phyloP scores from a whole-genome alignment of 1,140 invertebrate genomes.

The Meloidogyne hapla region DNA sequence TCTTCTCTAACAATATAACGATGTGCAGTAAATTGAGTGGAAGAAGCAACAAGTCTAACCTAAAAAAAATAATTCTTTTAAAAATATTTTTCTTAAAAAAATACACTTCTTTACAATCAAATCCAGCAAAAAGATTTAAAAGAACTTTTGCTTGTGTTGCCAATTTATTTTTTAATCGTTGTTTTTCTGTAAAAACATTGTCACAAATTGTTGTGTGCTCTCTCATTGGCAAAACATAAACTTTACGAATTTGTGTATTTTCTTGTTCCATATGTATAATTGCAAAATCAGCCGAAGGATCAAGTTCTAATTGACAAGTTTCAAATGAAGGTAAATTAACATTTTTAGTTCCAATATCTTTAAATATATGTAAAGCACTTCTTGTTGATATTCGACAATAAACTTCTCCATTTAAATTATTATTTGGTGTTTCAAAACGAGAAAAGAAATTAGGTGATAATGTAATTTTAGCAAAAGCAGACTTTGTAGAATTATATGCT shows the following conservation, averaged over 20 bases:
- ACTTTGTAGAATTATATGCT: slow-evolving; percentile 18
- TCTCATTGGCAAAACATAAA: slow-evolving; percentile 22
- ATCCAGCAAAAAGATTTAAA: background rate
- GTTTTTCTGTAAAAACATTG: slow-evolving; percentile 23
- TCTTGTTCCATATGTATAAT: slow-evolving; percentile 15
- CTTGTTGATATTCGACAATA: slow-evolving; percentile 24
- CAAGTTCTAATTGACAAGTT: slow-evolving; percentile 15
- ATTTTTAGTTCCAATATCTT: background rate
- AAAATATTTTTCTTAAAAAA: background rate
- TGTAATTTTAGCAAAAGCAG: slow-evolving; percentile 23
- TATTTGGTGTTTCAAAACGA: slow-evolving; percentile 13
- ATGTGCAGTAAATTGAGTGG: slow-evolving; percentile 9
- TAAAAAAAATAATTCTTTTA: slow-evolving; percentile 9
- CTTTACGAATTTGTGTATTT: background rate
- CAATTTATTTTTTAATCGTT: slow-evolving; percentile 25
- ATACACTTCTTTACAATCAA: slow-evolving; percentile 26
- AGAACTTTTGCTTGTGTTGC: slow-evolving; percentile 23
- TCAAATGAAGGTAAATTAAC: slow-evolving; percentile 19
- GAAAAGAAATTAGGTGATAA: slow-evolving; percentile 21
- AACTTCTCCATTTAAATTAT: slow-evolving; percentile 7
- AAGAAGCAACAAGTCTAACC: slow-evolving; percentile 15
- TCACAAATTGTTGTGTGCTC: slow-evolving; percentile 25
- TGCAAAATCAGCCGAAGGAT: slow-evolving; percentile 16
- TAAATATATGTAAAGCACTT: slow-evolving; percentile 25
- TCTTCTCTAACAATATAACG: slow-evolving; percentile 23